phyloP scores from a whole-genome alignment of 2,797 vertebrate genomes.

The Dendrocincla fuliginosa region DNA sequence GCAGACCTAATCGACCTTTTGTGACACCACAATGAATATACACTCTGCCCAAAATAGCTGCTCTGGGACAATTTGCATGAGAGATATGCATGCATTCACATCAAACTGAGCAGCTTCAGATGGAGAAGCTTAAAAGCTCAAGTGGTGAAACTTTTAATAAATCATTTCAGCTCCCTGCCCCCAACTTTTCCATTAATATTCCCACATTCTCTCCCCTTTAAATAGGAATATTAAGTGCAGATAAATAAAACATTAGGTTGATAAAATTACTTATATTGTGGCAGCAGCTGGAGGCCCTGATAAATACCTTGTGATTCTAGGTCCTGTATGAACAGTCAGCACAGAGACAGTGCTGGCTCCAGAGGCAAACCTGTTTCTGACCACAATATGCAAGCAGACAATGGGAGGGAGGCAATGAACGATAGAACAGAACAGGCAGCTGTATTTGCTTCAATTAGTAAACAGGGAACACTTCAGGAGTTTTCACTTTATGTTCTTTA shows the following conservation, averaged over 20 bases:
- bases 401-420: neutral
- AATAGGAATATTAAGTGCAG: constrained; percentile 45
- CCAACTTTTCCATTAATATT: constrained; percentile 51
- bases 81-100: constrained; percentile 38
- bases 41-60: constrained; percentile 54
- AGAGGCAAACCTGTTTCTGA: neutral
- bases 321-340: neutral
- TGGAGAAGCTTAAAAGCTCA: constrained; percentile 62
- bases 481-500: constrained; percentile 6
- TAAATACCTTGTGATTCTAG: constrained; percentile 33
- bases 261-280: constrained; percentile 54
- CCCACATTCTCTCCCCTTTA: constrained; percentile 40
- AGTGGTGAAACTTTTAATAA: constrained; percentile 63
- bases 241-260: constrained; percentile 69
- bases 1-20: constrained; percentile 58
- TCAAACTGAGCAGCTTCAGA: constrained; percentile 54
- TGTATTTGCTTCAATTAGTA: neutral
- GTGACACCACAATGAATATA: constrained; percentile 56
- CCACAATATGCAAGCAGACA: neutral
- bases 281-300: constrained; percentile 50
- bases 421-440: neutral
- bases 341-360: neutral
- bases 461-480: neutral
- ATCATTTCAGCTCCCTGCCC: constrained; percentile 21
- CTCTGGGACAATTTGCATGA: constrained; percentile 64